These are phyloP conservation scores for Gallinago solitaria DNA, from an alignment of 2,797 vertebrate species.

Conservation along the genomic window DNA sequence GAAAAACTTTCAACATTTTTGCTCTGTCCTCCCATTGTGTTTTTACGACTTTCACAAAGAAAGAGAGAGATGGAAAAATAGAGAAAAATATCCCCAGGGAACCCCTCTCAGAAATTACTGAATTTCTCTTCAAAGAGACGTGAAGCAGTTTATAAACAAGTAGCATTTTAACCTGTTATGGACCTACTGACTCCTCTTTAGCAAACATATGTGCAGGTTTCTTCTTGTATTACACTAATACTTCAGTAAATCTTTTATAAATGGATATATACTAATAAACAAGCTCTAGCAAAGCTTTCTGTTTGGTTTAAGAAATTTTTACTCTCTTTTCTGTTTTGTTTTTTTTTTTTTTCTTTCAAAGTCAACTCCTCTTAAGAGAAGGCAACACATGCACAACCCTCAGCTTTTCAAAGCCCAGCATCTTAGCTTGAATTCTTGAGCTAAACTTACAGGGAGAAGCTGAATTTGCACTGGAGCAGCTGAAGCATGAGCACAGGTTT, in stretches of 20 bases:
- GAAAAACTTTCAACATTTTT: background rate
- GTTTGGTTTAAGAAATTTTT: background rate
- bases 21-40: background rate
- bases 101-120: conserved; percentile 9
- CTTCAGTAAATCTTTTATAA: background rate
- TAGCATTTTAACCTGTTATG: background rate
- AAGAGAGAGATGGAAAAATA: background rate
- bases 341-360: background rate
- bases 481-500: background rate
- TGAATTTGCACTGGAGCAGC: background rate
- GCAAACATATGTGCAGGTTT: background rate
- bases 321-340: no score
- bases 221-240: background rate
- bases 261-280: background rate
- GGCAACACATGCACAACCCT: background rate
- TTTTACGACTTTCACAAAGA: background rate
- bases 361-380: background rate
- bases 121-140: conserved; percentile 1
- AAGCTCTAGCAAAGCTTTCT: background rate
- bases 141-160: background rate
- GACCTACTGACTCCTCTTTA: background rate
- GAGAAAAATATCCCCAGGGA: background rate
- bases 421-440: background rate
- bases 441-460: background rate
- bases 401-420: background rate